phyloP scores from a whole-genome alignment of 2,888 invertebrate genomes.

The Eubasilissa splendida region DNA sequence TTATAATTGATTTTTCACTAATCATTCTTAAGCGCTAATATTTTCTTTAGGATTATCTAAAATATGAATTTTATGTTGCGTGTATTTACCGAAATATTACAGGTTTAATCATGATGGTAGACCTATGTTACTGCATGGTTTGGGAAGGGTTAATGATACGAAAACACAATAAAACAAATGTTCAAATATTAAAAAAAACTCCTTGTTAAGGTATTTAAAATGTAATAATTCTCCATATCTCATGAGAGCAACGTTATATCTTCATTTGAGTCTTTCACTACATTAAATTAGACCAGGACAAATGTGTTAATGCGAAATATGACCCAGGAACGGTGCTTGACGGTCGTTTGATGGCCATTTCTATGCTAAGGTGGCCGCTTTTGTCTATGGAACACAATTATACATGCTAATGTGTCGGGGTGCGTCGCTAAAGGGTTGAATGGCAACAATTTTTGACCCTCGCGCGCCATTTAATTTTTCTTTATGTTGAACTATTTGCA shows the following conservation, averaged over 20 bases:
- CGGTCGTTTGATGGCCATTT: slow-evolving; percentile 47
- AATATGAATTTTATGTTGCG: too few species aligned
- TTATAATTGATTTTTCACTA: too few species aligned
- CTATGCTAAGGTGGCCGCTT: slow-evolving; percentile 44
- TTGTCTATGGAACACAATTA: slow-evolving; percentile 50
- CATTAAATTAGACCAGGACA: slow-evolving; percentile 48
- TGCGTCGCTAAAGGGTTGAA: slow-evolving; percentile 44
- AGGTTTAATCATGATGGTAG: too few species aligned
- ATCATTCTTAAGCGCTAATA: too few species aligned
- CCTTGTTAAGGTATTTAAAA: too few species aligned
- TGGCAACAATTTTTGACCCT: slow-evolving; percentile 55
- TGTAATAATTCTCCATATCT: background rate
- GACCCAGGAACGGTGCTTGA: slow-evolving; percentile 10
- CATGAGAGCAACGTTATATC: slow-evolving; percentile 21
- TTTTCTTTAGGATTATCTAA: too few species aligned
- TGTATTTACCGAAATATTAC: too few species aligned
- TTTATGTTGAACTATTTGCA: slow-evolving; percentile 49
- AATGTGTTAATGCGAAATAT: slow-evolving; percentile 46
- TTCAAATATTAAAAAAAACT: too few species aligned
- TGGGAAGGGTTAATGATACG: too few species aligned
- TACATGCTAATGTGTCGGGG: slow-evolving; percentile 49
- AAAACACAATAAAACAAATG: too few species aligned
- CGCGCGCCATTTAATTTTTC: slow-evolving; percentile 55
- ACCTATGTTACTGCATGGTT: too few species aligned
- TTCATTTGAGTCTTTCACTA: slow-evolving; percentile 39